Base-by-base conservation (phyloP, 2,888 invertebrate genomes). In the Nymphalis urticae region DNA sequence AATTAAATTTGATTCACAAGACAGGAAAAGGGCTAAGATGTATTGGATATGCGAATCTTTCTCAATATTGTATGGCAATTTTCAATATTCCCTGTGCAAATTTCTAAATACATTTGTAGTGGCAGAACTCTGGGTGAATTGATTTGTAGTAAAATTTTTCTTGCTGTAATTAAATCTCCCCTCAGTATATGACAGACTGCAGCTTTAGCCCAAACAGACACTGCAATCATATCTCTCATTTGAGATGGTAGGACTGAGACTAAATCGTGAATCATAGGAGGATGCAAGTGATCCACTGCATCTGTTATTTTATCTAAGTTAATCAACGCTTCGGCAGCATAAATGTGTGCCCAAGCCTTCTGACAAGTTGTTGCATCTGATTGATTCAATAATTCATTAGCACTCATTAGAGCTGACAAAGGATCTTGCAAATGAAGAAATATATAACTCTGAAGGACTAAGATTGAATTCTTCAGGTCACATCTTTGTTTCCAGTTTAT, bases 311-410 rank as follows among this genome's bases (percentile, higher is more conserved):
- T 95, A 82, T 98, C 97, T 82, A 97, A 89, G 77, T 96, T 94
- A 64, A 98, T 95, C 16, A 97, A 90, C 36, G 97, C 96, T 89
- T 98, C 98, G 0, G 97, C 97, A 63, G 97, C 96, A 85, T 98
- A 98, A 78, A 98, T 94, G 85, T 97, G 97, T 0, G 96, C 98
- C 79, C 98, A 93, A 76, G 97, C 94, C 85, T 96, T 96, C 75
- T 92, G 93, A 69, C 85, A 83, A 72, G 85, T 90, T 1, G 89
- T 88, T 0, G 86, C 87, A 62, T 95, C 95, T 32, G 96, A 94
- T 79, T 97, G 95, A 67, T 92, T 92, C 16, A 98, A 88, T 50
- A 98, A 88, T 27, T 95, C 94, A 80, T 95, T 95, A 0, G 97
- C 95, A 90, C 97, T 95, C 81, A 96, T 95, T 60, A 97, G 88